Evolutionary conservation across 2,888 invertebrate genomes (phyloP), one percentile per base, ranked within the genome.

Genomic region (Drosophila ezoana): DNA sequence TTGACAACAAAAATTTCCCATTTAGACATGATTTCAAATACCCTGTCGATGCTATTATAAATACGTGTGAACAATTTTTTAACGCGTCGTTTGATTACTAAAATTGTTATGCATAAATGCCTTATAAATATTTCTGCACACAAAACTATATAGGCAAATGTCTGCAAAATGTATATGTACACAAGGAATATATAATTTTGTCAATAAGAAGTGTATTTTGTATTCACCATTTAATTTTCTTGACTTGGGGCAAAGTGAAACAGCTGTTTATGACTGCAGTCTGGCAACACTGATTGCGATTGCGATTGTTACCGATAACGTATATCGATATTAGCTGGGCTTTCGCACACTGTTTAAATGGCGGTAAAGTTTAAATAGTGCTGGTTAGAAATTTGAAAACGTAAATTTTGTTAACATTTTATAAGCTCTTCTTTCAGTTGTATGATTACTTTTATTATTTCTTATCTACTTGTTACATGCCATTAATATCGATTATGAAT

Each of bases 391-490:
- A 8, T 28, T 28, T 28, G 28, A 8, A 28, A 28, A 28, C 8
- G 28, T 28, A 8, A 8, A 2, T 8, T 8, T 23, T 23, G n/a
- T 3, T 35, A 35, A 35, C 2, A 8, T 38, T 14, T 14, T 9
- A 38, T 38, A 14, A 9, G n/a, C 3, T 8, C 1, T 9, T 49
- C 5, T 10, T 5, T 9, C 5, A 3, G 11, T 38, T 38, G 16
- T 23, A 2, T 16, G 6, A 23, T 45, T 40, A 52, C 5, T 23
- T 76, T 72, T 76, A 72, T 63, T 72, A 62, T 68, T 51, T 49
- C 51, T 70, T 72, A 65, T 65, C 28, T 61, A 45, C 32, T n/a
- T 38, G 23, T 44, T 49, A 53, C 18, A 35, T 59, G 40, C 35
- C 49, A 67, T 76, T 54, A 68, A 49, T 71, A 71, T 49, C 32